Base-by-base conservation (phyloP, 2,113 vertebrate genomes). In the Paradoxurus hermaphroditus region DNA sequence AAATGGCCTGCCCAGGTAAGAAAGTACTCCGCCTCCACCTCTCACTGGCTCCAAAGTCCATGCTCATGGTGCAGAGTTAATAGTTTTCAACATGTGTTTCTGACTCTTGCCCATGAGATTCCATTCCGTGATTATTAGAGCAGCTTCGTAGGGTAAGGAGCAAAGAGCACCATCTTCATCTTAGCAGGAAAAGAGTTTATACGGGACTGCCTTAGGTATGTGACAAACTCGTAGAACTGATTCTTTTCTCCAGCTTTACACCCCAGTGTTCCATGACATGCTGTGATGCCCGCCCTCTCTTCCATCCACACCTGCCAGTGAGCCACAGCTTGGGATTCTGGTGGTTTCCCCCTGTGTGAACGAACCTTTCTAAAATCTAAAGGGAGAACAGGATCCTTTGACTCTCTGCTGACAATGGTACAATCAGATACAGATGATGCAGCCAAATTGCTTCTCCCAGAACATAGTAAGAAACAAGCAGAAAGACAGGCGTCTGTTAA, bases 211-310 rank as follows among this genome's bases (percentile, higher is more conserved):
- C 21, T 11, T 5, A 25, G n/a, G 46, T 39, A 16, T n/a, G 10
- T 27, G n/a, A 72, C 0, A 19, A 44, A n/a, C 13, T 4, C 34
- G 18, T 29, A 39, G 85, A 78, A 53, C 19, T 15, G 51, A 59
- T 19, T 23, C 16, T 36, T 56, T 41, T 29, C 44, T 91, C 41
- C 13, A 63, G 67, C 31, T 34, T 65, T 41, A 39, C 19, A 36
- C 10, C 9, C 39, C 10, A 8, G 0, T 34, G 14, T 93, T 65
- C 67, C 25, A 29, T 62, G n/a, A 49, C 16, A 19, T 31, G 15
- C 4, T 7, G 31, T 10, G 4, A 9, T 13, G 10, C 7, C 3
- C 1, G 11, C 9, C 31, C 23, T 9, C 49, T 23, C 41, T 19
- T 49, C 53, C 39, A 27, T 13, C 73, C 27, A 25, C 29, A 65